Evolutionary conservation across 2,888 invertebrate genomes (phyloP).

Genomic region (Conomelus anceps): DNA sequence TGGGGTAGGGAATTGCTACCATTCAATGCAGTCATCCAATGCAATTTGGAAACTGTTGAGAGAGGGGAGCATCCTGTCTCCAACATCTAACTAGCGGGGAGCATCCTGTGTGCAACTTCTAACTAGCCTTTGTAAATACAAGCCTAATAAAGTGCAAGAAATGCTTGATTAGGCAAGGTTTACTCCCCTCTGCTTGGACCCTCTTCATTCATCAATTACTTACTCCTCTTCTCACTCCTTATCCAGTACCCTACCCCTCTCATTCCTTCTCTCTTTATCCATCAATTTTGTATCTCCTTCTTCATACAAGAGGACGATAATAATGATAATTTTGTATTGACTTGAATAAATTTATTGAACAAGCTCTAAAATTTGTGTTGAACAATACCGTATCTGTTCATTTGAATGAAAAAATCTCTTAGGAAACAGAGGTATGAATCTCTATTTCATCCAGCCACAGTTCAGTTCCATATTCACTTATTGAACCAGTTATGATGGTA

Average conservation of each 20-base stretch:
- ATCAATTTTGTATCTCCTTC: neutral
- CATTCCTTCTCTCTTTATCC: neutral
- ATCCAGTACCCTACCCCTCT: neutral
- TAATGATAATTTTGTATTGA: neutral
- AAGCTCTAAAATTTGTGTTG: neutral
- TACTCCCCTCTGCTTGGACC: neutral
- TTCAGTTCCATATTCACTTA: too few relatives aligned
- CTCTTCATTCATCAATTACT: neutral
- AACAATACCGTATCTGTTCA: neutral
- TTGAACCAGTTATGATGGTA: too few relatives aligned
- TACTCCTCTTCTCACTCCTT: neutral
- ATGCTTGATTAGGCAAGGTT: conserved; percentile 16
- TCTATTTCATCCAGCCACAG: too few relatives aligned
- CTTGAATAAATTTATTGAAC: neutral
- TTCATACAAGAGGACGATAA: too few relatives aligned
- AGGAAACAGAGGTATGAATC: too few relatives aligned
- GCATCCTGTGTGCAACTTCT: neutral
- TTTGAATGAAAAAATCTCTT: too few relatives aligned
- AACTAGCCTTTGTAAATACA: conserved; percentile 11
- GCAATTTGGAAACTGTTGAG: neutral
- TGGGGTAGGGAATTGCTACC: neutral
- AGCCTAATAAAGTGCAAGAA: conserved; percentile 16
- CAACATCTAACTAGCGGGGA: neutral
- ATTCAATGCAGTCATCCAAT: too few relatives aligned
- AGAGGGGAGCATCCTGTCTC: neutral